These are phyloP conservation scores for Littorina saxatilis DNA, from an alignment of 1,140 invertebrate species.

Conservation along the genomic window DNA sequence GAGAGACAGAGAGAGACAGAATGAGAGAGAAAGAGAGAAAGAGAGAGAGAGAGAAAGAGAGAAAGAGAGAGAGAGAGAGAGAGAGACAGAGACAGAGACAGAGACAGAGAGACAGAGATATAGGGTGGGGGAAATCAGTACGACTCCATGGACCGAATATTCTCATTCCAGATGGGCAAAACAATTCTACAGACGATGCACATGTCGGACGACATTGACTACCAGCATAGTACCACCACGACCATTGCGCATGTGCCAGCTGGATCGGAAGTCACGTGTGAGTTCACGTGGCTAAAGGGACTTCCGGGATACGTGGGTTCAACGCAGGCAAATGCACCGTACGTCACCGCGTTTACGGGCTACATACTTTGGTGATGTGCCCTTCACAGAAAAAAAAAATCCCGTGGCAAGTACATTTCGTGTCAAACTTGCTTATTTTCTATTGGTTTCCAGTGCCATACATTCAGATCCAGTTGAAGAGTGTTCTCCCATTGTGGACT, in stretches of 20 bases:
- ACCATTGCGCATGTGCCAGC: background rate
- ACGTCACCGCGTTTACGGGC: slow-evolving; percentile 16
- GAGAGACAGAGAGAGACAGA: no score
- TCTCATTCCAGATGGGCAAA: background rate
- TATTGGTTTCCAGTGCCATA: no score
- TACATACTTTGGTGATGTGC: slow-evolving; percentile 34
- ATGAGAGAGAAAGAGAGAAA: background rate
- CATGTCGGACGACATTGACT: slow-evolving; percentile 17
- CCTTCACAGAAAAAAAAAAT: no score
- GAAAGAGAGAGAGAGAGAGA: background rate
- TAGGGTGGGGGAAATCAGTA: slow-evolving; percentile 8
- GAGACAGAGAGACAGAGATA: background rate
- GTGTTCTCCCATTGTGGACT: no score
- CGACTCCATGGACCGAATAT: no score
- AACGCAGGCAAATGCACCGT: background rate
- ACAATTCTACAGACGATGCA: slow-evolving; percentile 17
- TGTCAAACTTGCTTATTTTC: no score
- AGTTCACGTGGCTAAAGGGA: slow-evolving; percentile 27
- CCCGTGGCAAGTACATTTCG: no score
- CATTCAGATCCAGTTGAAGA: no score
- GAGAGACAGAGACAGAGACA: background rate
- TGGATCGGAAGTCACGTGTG: slow-evolving; percentile 13
- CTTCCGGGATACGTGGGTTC: slow-evolving; percentile 4
- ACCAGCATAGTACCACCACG: slow-evolving; percentile 15
- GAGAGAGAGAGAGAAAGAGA: slow-evolving; percentile 26